These are phyloP conservation scores for Dynastes tityus DNA, from an alignment of 2,888 invertebrate species.

Conservation along the genomic window DNA sequence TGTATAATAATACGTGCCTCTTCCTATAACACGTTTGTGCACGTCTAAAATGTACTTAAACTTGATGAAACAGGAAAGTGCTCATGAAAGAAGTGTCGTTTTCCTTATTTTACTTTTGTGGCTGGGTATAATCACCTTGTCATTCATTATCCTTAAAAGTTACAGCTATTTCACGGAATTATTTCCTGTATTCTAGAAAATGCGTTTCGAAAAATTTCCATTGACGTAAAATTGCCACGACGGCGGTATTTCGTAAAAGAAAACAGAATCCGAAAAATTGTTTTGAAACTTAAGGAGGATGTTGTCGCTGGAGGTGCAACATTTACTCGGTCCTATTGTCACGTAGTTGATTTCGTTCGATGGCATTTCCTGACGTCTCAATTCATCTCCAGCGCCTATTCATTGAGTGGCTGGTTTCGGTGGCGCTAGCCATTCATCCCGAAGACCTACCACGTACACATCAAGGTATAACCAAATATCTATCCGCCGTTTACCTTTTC, in stretches of 20 bases:
- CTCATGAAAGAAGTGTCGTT: too few relatives aligned
- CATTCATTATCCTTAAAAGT: too few relatives aligned
- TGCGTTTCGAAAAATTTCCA: background rate
- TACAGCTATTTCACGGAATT: background rate
- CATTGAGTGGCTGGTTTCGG: constrained; percentile 61
- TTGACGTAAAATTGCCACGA: background rate
- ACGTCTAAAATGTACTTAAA: too few relatives aligned
- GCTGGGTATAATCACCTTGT: too few relatives aligned
- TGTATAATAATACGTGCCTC: too few relatives aligned
- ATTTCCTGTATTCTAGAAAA: constrained; percentile 17
- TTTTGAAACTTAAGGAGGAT: constrained; percentile 47
- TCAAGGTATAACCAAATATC: constrained; percentile 22
- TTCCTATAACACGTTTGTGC: too few relatives aligned
- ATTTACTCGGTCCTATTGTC: constrained; percentile 66
- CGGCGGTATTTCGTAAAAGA: constrained; percentile 19
- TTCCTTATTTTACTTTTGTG: too few relatives aligned
- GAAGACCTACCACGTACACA: constrained; percentile 25
- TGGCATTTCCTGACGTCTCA: constrained; percentile 67
- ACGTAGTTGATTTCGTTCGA: constrained; percentile 60
- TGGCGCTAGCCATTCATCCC: constrained; percentile 58
- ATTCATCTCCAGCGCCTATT: constrained; percentile 62
- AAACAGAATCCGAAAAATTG: constrained; percentile 42
- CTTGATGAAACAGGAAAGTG: too few relatives aligned
- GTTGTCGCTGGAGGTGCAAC: constrained; percentile 61
- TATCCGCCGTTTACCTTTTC: constrained; percentile 42